Base-by-base conservation (phyloP, 2,888 invertebrate species). In the Auanema freiburgensis region DNA sequence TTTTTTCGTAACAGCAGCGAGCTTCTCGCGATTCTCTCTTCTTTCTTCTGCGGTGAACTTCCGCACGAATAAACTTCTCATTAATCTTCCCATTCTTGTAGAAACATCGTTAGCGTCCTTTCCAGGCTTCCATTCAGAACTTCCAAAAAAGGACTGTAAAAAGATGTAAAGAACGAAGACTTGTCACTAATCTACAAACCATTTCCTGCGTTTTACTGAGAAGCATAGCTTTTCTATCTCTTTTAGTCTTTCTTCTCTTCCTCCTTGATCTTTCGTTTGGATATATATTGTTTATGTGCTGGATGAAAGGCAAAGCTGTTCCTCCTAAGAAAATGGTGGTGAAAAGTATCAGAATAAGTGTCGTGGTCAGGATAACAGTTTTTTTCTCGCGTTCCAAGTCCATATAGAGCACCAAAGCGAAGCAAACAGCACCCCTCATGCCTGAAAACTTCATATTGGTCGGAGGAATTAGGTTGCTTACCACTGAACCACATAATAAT, bases 401-500 rank as follows among this genome's bases (percentile, higher is more conserved):
- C 82, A 97, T 88, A 87, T 98, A 96, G 59, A 98, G 88, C 0
- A 95, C 94, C 21, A 98, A 87, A 1, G 97, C 97, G 86, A 98
- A 98, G 0, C 97, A 96, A 84, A 98, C 95, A 10, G 97, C 97
- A 43, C 97, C 97, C 62, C 97, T 88, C 69, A 97, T 86, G 52
- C 96, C 86, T 86, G 77, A 57, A 41, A 67, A 50, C 1, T n/a
- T 8, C 33, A 25, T 10, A 40, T 18, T 42, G 46, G 6, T 46
- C 23, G 16, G 8, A 8, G 46, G 21, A 46, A 46, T 11, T 46
- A 5, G 0, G 24, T 24, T 62, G 85, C 87, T 85, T 84, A 89
- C 90, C 92, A 84, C 94, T 94, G 85, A 96, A 96, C 96, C 96
- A 97, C 96, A 97, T 97, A 66, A 97, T 94, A 83, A 96, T 95